Evolutionary conservation across 2,113 vertebrate species (phyloP).

Genomic region (Trachemys scripta): DNA sequence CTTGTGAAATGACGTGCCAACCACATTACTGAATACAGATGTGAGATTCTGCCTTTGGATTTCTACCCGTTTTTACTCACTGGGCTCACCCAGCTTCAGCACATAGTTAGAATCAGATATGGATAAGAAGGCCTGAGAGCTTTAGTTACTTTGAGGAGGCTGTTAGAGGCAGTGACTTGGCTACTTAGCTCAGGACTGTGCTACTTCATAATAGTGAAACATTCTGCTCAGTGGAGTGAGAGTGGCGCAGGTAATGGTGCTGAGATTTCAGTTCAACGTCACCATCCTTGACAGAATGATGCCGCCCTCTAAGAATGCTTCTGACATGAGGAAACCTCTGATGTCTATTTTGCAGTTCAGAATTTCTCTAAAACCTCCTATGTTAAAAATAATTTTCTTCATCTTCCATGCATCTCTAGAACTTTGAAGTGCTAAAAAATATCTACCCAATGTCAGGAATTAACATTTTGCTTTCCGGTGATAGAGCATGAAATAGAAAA

Average conservation of each 20-base stretch:
- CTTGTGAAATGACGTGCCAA: background rate
- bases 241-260: background rate
- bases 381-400: background rate
- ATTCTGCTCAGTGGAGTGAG: background rate
- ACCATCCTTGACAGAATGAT: background rate
- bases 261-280: background rate
- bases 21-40: accelerated
- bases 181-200: accelerated
- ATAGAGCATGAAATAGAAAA: background rate
- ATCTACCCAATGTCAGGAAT: background rate
- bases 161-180: accelerated
- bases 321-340: background rate
- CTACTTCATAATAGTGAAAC: background rate
- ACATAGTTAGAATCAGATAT: accelerated
- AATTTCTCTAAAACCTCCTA: background rate
- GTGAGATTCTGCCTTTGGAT: background rate
- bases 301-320: background rate
- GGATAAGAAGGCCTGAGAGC: background rate
- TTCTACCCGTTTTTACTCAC: background rate
- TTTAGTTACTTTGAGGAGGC: background rate
- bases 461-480: background rate
- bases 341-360: background rate
- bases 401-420: background rate
- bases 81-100: background rate
- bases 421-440: background rate